A percentile compares a stretch with the other conserved stretches of the same genome.
Evolutionary conservation across 2,113 vertebrate genomes (phyloP).

Genomic region (Tamias sibiricus): DNA sequence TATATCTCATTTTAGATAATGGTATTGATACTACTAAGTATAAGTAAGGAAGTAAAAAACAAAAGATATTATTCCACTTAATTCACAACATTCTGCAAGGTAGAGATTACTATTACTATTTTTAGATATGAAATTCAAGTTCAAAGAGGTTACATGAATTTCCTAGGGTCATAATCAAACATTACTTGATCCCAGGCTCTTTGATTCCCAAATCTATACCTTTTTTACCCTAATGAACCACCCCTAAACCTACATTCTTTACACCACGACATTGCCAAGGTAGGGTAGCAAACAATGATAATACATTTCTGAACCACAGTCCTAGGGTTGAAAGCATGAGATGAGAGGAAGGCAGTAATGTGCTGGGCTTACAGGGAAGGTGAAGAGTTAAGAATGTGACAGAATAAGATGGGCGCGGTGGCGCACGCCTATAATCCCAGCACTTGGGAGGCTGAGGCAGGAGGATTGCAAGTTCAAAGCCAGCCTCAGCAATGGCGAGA

Average conservation of each 20-base stretch:
- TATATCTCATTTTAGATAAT: background rate
- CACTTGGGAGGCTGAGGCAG: no score
- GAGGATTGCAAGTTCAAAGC: no score
- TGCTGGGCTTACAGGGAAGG: background rate
- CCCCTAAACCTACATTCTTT: background rate
- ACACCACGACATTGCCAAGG: background rate
- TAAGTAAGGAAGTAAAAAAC: background rate
- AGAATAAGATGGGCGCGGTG: no score
- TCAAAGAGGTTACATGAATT: background rate
- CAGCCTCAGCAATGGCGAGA: no score
- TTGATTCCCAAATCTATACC: background rate
- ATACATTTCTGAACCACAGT: background rate
- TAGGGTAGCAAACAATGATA: background rate
- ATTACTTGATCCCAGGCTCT: background rate
- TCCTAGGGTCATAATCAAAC: background rate
- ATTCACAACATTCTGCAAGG: background rate
- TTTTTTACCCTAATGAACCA: background rate
- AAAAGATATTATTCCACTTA: background rate
- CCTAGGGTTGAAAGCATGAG: background rate
- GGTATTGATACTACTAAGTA: background rate
- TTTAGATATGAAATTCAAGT: constrained; percentile 21
- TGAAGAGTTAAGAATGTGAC: background rate
- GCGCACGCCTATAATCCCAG: no score
- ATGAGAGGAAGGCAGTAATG: background rate
- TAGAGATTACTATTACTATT: background rate